These are phyloP conservation scores for Actias luna DNA, from an alignment of 2,888 invertebrate genomes.

Conservation along the genomic window DNA sequence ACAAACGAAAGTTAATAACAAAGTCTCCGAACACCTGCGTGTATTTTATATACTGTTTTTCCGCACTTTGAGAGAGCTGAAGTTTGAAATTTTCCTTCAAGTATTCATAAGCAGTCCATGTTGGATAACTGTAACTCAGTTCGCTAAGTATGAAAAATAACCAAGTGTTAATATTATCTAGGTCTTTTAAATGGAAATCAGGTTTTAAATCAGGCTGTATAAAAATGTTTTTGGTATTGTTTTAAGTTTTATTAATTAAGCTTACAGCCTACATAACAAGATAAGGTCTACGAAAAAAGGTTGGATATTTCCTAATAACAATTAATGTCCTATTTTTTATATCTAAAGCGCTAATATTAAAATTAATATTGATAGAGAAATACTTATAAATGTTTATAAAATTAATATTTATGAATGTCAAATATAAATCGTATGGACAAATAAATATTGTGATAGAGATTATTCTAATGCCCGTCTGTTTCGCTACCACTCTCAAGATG, in stretches of 20 bases:
- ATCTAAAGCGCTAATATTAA: too few species aligned
- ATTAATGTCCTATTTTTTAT: too few species aligned
- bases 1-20: conserved; percentile 20
- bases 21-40: conserved; percentile 13
- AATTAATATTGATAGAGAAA: too few species aligned
- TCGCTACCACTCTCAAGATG: too few species aligned
- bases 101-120: conserved; percentile 31
- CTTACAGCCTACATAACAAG: too few species aligned
- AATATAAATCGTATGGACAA: too few species aligned
- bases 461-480: too few species aligned
- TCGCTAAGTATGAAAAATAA: conserved; percentile 5
- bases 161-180: not conserved
- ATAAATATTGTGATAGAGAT: too few species aligned
- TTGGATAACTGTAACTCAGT: conserved; percentile 24
- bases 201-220: not conserved
- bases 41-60: conserved; percentile 17
- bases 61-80: conserved; percentile 26
- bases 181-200: conserved; percentile 7
- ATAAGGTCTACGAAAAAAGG: too few species aligned
- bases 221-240: not conserved
- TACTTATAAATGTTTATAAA: too few species aligned
- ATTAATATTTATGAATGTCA: too few species aligned
- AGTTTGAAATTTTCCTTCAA: conserved; percentile 22
- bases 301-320: too few species aligned
- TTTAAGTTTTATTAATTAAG: not conserved